Evolutionary conservation across 64 coral and sea anemone genomes (phyloP).

Genomic region (Actinia equina): DNA sequence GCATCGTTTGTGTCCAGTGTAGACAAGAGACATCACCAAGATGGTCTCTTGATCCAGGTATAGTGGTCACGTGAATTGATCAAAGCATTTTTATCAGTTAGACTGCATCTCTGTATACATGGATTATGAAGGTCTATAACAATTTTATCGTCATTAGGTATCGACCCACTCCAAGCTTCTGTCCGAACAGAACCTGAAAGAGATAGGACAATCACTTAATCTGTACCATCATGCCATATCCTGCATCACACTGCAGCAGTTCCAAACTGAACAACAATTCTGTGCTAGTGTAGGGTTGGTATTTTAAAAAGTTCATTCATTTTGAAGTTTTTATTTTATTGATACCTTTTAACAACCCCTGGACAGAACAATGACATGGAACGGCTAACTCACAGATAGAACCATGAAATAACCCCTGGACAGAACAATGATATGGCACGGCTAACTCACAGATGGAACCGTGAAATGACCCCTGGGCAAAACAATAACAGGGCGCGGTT

Average conservation of each 20-base stretch:
- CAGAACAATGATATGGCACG: no score
- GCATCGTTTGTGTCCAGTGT: constrained; percentile 16
- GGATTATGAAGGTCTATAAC: not conserved
- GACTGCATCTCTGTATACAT: no score
- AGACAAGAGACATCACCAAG: not conserved
- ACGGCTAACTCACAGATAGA: not conserved
- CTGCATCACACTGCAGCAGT: constrained; percentile 46
- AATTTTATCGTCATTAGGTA: constrained; percentile 21
- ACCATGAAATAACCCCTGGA: no score
- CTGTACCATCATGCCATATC: not conserved
- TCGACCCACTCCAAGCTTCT: constrained; percentile 46
- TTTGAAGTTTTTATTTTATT: no score
- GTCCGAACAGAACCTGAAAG: constrained; percentile 37
- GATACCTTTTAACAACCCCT: no score
- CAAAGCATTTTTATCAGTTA: no score
- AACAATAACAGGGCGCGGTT: no score
- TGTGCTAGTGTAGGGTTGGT: constrained; percentile 42
- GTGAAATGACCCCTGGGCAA: no score
- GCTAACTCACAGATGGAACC: no score
- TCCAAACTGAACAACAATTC: constrained; percentile 67
- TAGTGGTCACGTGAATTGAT: no score
- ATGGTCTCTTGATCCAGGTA: not conserved
- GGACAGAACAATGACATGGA: no score
- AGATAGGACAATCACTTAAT: not conserved
- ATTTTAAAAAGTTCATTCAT: not conserved